Evolutionary conservation across 2,797 vertebrate genomes (phyloP), one percentile per base, ranked within the genome.

Genomic region (Onychomys leucogaster): DNA sequence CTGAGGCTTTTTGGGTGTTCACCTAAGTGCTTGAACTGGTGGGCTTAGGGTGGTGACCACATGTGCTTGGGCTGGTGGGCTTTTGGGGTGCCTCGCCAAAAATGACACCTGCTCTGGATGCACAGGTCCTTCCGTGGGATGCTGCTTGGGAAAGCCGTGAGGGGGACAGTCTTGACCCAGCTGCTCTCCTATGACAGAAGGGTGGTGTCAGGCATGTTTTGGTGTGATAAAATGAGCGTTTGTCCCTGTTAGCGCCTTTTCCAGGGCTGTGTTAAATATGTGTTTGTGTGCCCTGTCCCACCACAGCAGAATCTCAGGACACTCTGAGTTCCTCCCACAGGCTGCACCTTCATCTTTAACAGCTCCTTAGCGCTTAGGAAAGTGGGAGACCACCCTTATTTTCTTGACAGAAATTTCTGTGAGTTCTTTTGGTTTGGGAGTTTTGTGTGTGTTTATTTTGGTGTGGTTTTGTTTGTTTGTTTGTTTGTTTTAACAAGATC

Each of bases 91-190:
- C 10, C 21, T 23, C 46, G 29, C 82, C 29, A 13, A 46, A 65
- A 16, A 23, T 32, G 29, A 11, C 29, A 46, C 29, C 59, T 46
- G 16, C 27, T 43, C 41, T 84, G 8, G 25, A 6, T 41, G 3
- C 8, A 6, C 23, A 85, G 19, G 57, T 57, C 19, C 29, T 9
- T 69, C 34, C 0, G n/a, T 4, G 16, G 52, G 21, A 9, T 1
- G 32, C 55, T 34, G 41, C 41, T 4, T 32, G 61, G 10, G 52
- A 46, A 37, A 43, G 8, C 23, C 16, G 14, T 37, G 1, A 73
- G 55, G 25, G 23, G 27, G 11, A 95, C n/a, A 27, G 14, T 8
- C 0, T 0, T n/a, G 10, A 37, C 67, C 0, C 57, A 0, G 0
- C 43, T 73, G 52, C 0, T 3, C 52, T 94, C 61, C 49, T 75